Evolutionary conservation across 2,113 vertebrate species (phyloP), one percentile per base, ranked within the genome.

Genomic region (Takifugu bimaculatus): DNA sequence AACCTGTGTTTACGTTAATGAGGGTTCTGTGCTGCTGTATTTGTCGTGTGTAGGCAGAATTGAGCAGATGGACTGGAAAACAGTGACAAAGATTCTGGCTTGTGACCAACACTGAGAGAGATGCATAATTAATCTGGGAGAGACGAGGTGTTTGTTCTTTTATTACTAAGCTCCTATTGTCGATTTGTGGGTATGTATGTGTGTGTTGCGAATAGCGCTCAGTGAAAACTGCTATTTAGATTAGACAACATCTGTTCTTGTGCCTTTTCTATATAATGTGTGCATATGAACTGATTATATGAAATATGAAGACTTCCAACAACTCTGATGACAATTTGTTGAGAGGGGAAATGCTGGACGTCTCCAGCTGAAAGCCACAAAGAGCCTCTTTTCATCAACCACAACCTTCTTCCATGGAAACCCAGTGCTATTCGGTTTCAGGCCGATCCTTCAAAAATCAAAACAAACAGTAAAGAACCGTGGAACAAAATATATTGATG

Each of bases 361-460:
- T 61, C 58, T 55, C 48, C 39, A 26, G 13, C 45, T 42, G 10
- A 47, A 50, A 56, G 32, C 60, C 26, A 47, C 2, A 47, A 28
- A 51, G 42, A 42, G 1, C 4, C 29, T 47, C 43, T 13, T 1
- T 60, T 55, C 59, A 65, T 39, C 58, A 28, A 26, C 39, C 25
- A 27, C 52, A 20, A 51, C 50, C 42, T 60, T 68, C 78, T 83
- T 84, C 80, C 77, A 68, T 29, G 56, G 13, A 62, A 78, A 74
- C 43, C 35, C 20, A 56, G 6, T 26, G 11, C 50, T 52, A 67
- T 69, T 65, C 60, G 45, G 70, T 62, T 60, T 65, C 26, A 54
- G 35, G 62, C 43, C 45, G 44, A 50, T 26, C 11, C 25, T 50
- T 48, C 11, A 52, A 39, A 39, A 57, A 63, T 45, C 35, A 70